A percentile compares a stretch with the other conserved stretches of the same genome.
Evolutionary conservation across 2,797 vertebrate genomes (phyloP).

Genomic region (Phoebastria nigripes): DNA sequence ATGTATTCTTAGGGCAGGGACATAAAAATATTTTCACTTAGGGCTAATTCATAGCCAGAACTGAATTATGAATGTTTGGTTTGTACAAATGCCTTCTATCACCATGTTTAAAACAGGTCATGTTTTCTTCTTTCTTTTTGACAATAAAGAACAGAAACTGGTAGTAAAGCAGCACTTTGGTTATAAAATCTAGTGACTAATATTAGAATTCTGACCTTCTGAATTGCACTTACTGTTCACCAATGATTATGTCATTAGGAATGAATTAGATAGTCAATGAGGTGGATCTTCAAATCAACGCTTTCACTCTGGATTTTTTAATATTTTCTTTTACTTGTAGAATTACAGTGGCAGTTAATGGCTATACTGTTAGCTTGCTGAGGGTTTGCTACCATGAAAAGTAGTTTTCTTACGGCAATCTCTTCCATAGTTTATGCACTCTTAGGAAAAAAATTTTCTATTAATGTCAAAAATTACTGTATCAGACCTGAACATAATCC

Average conservation of each 20-base stretch:
- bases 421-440: neutral
- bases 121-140: conserved; percentile 49
- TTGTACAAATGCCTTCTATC: conserved; percentile 33
- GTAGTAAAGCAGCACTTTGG: conserved; percentile 29
- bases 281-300: conserved; percentile 71
- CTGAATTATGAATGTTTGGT: conserved; percentile 26
- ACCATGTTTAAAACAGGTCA: conserved; percentile 25
- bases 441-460: neutral
- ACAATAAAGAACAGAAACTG: conserved; percentile 32
- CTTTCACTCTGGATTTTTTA: conserved; percentile 63
- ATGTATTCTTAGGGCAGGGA: neutral
- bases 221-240: conserved; percentile 74
- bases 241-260: conserved; percentile 77
- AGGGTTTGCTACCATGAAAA: conserved; percentile 24
- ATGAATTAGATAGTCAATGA: conserved; percentile 75
- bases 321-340: conserved; percentile 66
- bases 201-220: conserved; percentile 73
- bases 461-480: neutral
- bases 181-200: conserved; percentile 71
- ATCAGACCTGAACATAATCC: neutral
- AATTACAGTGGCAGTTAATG: conserved; percentile 47
- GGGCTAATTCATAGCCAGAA: conserved; percentile 19
- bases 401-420: neutral
- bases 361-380: conserved; percentile 14
- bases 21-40: conserved; percentile 47